phyloP scores from a whole-genome alignment of 2,113 vertebrate genomes.

The Pygathrix nemaeus region DNA sequence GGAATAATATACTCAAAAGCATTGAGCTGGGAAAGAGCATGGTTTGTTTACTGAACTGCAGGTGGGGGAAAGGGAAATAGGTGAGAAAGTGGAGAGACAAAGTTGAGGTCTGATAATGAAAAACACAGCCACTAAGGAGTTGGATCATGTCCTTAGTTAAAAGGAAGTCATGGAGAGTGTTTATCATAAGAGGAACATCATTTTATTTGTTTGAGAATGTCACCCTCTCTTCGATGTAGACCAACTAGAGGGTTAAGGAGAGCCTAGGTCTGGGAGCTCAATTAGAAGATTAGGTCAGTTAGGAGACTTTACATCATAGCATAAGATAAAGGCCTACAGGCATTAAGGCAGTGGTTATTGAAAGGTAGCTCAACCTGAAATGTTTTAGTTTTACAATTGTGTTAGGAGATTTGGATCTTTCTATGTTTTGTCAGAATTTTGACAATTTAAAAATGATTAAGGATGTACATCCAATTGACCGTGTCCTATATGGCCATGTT shows the following conservation, averaged over 20 bases:
- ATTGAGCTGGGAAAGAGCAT: not conserved
- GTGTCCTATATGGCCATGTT: rapidly evolving
- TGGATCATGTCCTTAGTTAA: not conserved
- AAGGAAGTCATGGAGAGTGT: not conserved
- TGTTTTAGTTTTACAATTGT: not conserved
- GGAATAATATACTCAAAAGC: not conserved
- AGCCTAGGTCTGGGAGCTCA: not conserved
- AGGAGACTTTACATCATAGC: not conserved
- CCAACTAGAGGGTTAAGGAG: too few relatives aligned
- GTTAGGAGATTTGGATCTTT: not conserved
- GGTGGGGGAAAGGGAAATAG: not conserved
- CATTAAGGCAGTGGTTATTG: not conserved
- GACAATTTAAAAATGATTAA: not conserved
- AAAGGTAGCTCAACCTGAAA: not conserved
- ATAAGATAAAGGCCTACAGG: not conserved
- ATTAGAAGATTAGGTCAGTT: too few relatives aligned
- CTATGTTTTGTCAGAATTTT: not conserved
- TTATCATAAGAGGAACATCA: not conserved
- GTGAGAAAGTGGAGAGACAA: not conserved
- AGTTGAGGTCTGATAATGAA: not conserved
- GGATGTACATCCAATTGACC: not conserved
- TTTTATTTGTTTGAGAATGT: not conserved
- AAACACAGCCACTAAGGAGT: not conserved
- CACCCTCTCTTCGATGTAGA: not conserved
- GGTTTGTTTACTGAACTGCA: not conserved